Evolutionary conservation across 2,888 invertebrate genomes (phyloP).

Genomic region (Ceraclea dissimilis): DNA sequence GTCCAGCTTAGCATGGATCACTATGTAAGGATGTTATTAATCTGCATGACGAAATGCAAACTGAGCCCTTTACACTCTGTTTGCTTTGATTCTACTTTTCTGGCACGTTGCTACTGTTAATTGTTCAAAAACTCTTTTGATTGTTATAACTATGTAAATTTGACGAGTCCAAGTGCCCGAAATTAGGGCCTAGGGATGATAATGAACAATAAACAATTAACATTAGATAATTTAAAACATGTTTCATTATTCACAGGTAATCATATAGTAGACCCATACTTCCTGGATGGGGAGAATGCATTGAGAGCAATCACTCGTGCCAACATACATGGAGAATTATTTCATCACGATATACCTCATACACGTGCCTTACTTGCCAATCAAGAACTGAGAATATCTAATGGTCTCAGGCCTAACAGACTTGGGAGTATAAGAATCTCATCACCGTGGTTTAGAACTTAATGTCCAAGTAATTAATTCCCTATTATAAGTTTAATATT

Average conservation of each 20-base stretch:
- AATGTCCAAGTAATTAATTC: slow-evolving; percentile 22
- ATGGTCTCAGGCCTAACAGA: slow-evolving; percentile 52
- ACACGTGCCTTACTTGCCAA: slow-evolving; percentile 52
- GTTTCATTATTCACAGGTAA: slow-evolving; percentile 14
- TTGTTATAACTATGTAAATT: too few relatives aligned
- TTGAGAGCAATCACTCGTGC: slow-evolving; percentile 47
- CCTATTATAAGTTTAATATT: neutral
- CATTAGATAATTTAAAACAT: too few relatives aligned
- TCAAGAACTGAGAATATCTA: slow-evolving; percentile 50
- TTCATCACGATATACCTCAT: slow-evolving; percentile 60
- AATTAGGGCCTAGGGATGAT: too few relatives aligned
- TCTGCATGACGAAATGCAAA: too few relatives aligned
- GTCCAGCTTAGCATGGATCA: too few relatives aligned
- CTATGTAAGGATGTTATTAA: too few relatives aligned
- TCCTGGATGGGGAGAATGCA: slow-evolving; percentile 53
- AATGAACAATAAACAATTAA: too few relatives aligned
- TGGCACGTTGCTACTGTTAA: too few relatives aligned
- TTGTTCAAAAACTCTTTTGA: too few relatives aligned
- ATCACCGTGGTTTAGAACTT: slow-evolving; percentile 51
- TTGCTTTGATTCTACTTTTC: too few relatives aligned
- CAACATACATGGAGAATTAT: slow-evolving; percentile 49
- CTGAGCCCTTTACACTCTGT: too few relatives aligned
- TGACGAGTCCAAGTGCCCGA: too few relatives aligned
- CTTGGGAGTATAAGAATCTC: slow-evolving; percentile 54
- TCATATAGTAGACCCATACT: slow-evolving; percentile 16